Evolutionary conservation across 2,888 invertebrate genomes (phyloP), one percentile per base, ranked within the genome.

Genomic region (Amblyjoppa fuscipennis): DNA sequence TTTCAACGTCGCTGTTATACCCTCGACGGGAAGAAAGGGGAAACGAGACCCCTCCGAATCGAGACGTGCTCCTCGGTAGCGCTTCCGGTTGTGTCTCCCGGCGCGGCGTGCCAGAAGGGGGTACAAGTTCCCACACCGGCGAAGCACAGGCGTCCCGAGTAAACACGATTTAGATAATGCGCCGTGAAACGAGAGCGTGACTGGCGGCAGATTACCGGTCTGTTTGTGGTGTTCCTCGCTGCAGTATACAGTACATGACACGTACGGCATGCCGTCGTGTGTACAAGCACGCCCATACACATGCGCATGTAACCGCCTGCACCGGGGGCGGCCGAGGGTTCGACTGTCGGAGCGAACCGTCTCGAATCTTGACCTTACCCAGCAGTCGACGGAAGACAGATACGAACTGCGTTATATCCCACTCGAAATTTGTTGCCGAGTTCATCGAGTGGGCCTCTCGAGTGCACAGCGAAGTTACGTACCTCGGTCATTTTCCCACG

Each of bases 121-220:
- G 68, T 81, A 83, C 69, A 78, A 84, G 77, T 86, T 86, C 84
- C 79, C 83, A 83, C 87, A 83, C 66, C 81, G 66, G 31, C 34
- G 61, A 64, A 41, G 25, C 28, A 70, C 56, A 51, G 66, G 45
- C 68, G 70, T 85, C 79, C 70, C 86, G 76, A 73, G 83, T 83
- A 86, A 86, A 87, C 84, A 86, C 75, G 85, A 85, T 86, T 86
- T 83, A 84, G 86, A 86, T 87, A 86, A 87, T 84, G 59, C 79
- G 20, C 77, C 76, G 83, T 86, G 84, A 83, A 86, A 86, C 77
- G 76, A 83, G 76, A 83, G 76, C 74, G 38, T 25, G 25, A 64
- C 79, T 69, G 59, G 31, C 61, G 53, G 45, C 74, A 75, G 69
- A 75, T 81, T 61, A 81, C 28, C n/a, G 45, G 34, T 28, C 56